Percentiles rank a stretch among this genome's conserved stretches.
These are phyloP conservation scores for Halichoeres trimaculatus DNA, from an alignment of 2,113 vertebrate genomes.

Conservation along the genomic window DNA sequence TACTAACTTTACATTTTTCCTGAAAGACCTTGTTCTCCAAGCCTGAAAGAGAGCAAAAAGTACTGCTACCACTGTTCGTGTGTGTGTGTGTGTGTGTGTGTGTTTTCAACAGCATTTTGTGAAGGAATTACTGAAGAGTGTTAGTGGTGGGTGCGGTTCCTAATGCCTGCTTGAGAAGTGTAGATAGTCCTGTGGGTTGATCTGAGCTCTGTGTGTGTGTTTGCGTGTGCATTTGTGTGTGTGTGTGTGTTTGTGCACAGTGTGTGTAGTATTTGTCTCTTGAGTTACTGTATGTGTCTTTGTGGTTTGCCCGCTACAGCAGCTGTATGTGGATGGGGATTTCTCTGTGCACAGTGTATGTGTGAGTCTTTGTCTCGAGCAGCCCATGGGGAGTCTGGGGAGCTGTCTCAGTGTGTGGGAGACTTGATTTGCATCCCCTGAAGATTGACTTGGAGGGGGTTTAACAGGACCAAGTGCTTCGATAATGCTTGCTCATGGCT, in stretches of 20 bases:
- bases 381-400: constrained; percentile 40
- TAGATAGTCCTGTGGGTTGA: constrained; percentile 49
- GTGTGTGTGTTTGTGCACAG: constrained; percentile 32
- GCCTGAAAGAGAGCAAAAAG: constrained; percentile 30
- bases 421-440: constrained; percentile 61
- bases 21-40: constrained; percentile 30
- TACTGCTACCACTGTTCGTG: constrained; percentile 29
- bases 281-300: no score
- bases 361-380: constrained; percentile 59
- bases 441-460: constrained; percentile 20
- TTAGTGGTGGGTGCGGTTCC: constrained; percentile 60
- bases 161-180: constrained; percentile 41
- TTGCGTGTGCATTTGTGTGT: constrained; percentile 22
- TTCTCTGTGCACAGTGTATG: constrained; percentile 28
- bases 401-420: constrained; percentile 40
- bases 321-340: constrained; percentile 43
- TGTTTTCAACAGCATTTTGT: constrained; percentile 12
- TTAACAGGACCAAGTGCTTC: constrained; percentile 34
- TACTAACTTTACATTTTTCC: constrained; percentile 34
- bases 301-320: constrained; percentile 9
- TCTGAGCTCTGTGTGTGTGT: constrained; percentile 25
- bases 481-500: constrained; percentile 65
- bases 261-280: no score
- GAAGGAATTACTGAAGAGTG: constrained; percentile 39
- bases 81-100: no score